Evolutionary conservation across 1,140 invertebrate genomes (phyloP), one percentile per base, ranked within the genome.

Genomic region (Drosophila littoralis): DNA sequence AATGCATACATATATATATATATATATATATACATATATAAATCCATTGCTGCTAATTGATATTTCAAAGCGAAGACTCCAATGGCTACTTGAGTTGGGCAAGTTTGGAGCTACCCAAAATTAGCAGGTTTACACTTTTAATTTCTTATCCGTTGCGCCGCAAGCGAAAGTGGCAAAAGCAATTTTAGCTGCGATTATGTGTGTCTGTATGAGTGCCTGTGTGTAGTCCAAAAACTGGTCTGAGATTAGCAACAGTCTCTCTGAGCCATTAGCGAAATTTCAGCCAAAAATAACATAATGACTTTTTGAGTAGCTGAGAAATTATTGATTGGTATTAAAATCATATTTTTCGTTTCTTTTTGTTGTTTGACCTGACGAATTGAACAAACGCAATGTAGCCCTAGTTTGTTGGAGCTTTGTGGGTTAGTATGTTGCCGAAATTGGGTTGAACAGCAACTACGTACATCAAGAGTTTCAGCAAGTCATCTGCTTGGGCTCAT

Each of bases 71-170:
- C 50, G 45, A 59, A 64, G 51, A 60, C 65, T 58, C 12, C 55
- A 36, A 13, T 43, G 43, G 33, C 45, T 40, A 60, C 28, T 57
- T 58, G 48, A 32, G 51, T 36, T 33, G 66, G 50, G 36, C 76
- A 50, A 52, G 33, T 79, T 69, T 45, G 33, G 40, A 50, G 58
- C 64, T 68, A 40, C 8, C 54, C 66, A 65, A 69, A 84, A 81
- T 84, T 88, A 58, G 73, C 48, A 45, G 70, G 63, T 81, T 89
- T 68, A 89, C 80, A 89, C 84, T 89, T 81, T 89, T 89, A 73
- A 89, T 89, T 90, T 89, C 66, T 55, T 40, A 48, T 71, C 66
- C 66, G 45, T 52, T 28, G 50, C 8, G 66, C 79, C 81, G 61
- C 58, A 40, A 86, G 84, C 84, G 84, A 89, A 89, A 89, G 84